Percentiles rank a stretch among this genome's conserved stretches.
These are phyloP conservation scores for Psylliodes chrysocephalus DNA, from an alignment of 2,888 invertebrate genomes.

Conservation along the genomic window DNA sequence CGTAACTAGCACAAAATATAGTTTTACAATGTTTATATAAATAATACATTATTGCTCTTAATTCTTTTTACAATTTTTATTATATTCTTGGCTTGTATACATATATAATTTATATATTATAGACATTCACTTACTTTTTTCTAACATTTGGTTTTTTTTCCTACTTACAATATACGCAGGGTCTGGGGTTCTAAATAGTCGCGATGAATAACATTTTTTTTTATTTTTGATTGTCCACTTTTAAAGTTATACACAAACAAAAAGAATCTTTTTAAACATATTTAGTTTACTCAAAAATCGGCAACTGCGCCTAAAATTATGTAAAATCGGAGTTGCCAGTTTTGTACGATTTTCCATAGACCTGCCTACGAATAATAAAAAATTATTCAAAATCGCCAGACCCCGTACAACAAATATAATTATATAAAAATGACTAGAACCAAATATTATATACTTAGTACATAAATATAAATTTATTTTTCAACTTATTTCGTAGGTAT, in stretches of 20 bases:
- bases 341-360: background rate
- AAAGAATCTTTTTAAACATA: background rate
- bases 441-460: background rate
- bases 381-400: background rate
- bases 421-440: slow-evolving; percentile 16
- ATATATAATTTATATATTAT: slow-evolving; percentile 22
- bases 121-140: slow-evolving; percentile 20
- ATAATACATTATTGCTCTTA: slow-evolving; percentile 9
- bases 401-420: slow-evolving; percentile 8
- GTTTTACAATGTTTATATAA: slow-evolving; percentile 18
- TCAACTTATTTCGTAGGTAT: background rate
- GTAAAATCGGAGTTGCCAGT: background rate
- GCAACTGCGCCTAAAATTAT: background rate
- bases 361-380: background rate
- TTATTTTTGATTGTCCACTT: slow-evolving; percentile 7
- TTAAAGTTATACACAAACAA: background rate
- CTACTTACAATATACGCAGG: slow-evolving; percentile 20
- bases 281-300: background rate
- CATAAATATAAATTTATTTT: slow-evolving; percentile 11
- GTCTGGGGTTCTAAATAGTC: slow-evolving; percentile 1
- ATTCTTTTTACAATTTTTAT: slow-evolving; percentile 5
- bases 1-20: slow-evolving; percentile 24
- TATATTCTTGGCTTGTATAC: slow-evolving; percentile 19
- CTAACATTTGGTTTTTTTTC: slow-evolving; percentile 26
- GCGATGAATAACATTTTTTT: background rate